phyloP scores from a whole-genome alignment of 2,888 invertebrate genomes.

The Tubulanus polymorphus region DNA sequence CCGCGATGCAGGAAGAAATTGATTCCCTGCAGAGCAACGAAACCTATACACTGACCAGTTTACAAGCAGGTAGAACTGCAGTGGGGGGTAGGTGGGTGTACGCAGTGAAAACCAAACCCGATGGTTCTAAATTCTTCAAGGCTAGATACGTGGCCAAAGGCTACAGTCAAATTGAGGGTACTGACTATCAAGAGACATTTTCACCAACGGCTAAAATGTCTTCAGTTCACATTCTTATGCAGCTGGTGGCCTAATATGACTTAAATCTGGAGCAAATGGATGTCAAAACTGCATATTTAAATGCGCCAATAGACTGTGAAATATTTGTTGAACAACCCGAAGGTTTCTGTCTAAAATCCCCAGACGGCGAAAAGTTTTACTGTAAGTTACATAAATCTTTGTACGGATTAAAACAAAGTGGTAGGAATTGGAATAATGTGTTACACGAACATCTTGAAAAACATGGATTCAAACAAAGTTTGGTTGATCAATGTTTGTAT shows the following conservation, averaged over 20 bases:
- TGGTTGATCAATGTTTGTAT: slow-evolving; percentile 13
- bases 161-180: slow-evolving; percentile 17
- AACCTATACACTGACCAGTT: slow-evolving; percentile 16
- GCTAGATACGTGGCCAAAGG: slow-evolving; percentile 23
- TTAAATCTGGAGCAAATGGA: slow-evolving; percentile 21
- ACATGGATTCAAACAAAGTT: slow-evolving; percentile 9
- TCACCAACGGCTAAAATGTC: slow-evolving; percentile 21
- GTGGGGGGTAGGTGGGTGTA: slow-evolving; percentile 21
- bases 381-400: slow-evolving; percentile 20
- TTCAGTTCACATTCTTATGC: slow-evolving; percentile 18
- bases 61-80: slow-evolving; percentile 15
- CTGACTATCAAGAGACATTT: slow-evolving; percentile 25
- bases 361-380: slow-evolving; percentile 9
- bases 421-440: slow-evolving; percentile 20
- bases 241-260: slow-evolving; percentile 19
- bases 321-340: slow-evolving; percentile 21
- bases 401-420: slow-evolving; percentile 22
- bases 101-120: slow-evolving; percentile 14
- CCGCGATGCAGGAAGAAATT: slow-evolving; percentile 20
- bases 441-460: slow-evolving; percentile 12
- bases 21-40: slow-evolving; percentile 18
- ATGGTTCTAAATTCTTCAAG: slow-evolving; percentile 15
- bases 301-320: slow-evolving; percentile 22
- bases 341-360: slow-evolving; percentile 11
- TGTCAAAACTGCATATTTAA: slow-evolving; percentile 20